phyloP scores from a whole-genome alignment of 2,113 vertebrate genomes.

The Chionodraco myersi region DNA sequence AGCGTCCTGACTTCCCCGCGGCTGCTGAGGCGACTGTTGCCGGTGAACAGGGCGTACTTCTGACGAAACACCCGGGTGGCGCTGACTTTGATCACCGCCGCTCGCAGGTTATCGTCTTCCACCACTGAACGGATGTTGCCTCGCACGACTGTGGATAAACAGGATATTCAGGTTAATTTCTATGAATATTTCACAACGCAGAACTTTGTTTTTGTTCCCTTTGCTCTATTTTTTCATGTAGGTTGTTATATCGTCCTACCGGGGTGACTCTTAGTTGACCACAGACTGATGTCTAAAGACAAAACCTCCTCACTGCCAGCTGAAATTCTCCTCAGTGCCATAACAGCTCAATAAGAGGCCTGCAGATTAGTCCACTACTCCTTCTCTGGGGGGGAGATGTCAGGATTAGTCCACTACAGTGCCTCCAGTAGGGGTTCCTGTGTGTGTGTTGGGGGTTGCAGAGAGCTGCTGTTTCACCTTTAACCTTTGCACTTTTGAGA shows the following conservation, averaged over 20 bases:
- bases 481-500: slow-evolving; percentile 58
- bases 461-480: slow-evolving; percentile 70
- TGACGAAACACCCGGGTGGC: slow-evolving; percentile 88
- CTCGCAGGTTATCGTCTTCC: slow-evolving; percentile 82
- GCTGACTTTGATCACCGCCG: slow-evolving; percentile 89
- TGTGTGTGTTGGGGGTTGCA: slow-evolving; percentile 18
- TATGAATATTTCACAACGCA: background rate
- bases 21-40: slow-evolving; percentile 47
- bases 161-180: background rate
- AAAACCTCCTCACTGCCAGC: too few relatives aligned
- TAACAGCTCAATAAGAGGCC: slow-evolving; percentile 70
- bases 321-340: slow-evolving; percentile 48
- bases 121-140: slow-evolving; percentile 88
- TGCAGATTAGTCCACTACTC: slow-evolving; percentile 56
- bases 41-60: slow-evolving; percentile 88
- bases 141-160: slow-evolving; percentile 83
- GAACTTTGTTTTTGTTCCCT: background rate
- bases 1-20: slow-evolving; percentile 87
- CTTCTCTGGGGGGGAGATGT: slow-evolving; percentile 18
- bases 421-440: slow-evolving; percentile 27
- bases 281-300: slow-evolving; percentile 1
- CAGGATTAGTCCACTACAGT: slow-evolving; percentile 61
- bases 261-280: background rate
- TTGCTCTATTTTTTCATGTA: background rate
- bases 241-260: too few relatives aligned